Evolutionary conservation across 1,140 invertebrate genomes (phyloP), one percentile per base, ranked within the genome.

Genomic region (Vanessa tameamea): DNA sequence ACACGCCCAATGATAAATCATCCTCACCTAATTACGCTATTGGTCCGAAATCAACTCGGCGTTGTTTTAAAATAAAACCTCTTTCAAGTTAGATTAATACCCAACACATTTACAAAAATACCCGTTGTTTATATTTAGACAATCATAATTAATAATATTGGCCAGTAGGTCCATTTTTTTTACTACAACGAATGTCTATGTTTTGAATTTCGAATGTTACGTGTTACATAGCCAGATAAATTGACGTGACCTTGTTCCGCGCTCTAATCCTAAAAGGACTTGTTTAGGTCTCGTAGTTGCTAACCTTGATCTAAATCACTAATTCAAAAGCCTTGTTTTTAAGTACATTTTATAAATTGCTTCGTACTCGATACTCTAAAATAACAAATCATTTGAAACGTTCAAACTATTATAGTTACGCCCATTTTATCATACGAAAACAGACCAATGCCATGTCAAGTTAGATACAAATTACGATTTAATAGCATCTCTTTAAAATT

Each of bases 371-470:
- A 48, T 53, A 37, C 26, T 53, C 74, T 76, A 78, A 87, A 80
- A 59, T 48, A 82, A 81, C 78, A 80, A 87, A 88, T 83, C 82
- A 87, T 82, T 85, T 77, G 69, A 85, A 87, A 87, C 79, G 78
- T 81, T 82, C 80, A 78, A 86, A 87, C 85, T 83, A 84, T 82
- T 82, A 75, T 69, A 73, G 79, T 75, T 69, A 88, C 90, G 90
- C 88, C 90, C 90, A 92, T 91, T 81, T 85, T 87, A 85, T 89
- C 84, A 86, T 82, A 86, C 90, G 78, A 89, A 92, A 90, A 87
- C 75, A 83, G 73, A 89, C 88, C 90, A 92, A 92, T 92, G 84
- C 88, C 84, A 89, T 85, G 84, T 87, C 82, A 82, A 83, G 69
- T 77, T 76, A 69, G 57, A 61, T 76, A 75, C 63, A 78, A 79